Conservation (phyloP, 2,113 vertebrate genomes). For the Aspiorhynchus laticeps region DNA sequence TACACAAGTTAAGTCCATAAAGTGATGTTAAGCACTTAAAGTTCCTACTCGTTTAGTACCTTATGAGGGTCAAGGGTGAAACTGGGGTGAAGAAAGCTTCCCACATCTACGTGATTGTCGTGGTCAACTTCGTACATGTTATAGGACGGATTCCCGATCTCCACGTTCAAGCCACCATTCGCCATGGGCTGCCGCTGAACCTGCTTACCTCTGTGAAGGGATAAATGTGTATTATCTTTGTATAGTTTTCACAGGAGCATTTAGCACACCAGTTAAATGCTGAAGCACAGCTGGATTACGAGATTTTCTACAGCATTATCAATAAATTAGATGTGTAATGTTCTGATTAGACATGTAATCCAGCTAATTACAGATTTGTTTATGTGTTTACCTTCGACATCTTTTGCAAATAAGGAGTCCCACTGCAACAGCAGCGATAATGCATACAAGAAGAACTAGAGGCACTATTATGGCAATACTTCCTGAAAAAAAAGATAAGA, state of each 20-base stretch:
- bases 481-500: slow-evolving; percentile 66
- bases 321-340: background rate
- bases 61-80: slow-evolving; percentile 94
- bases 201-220: slow-evolving; percentile 84
- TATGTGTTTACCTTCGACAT: slow-evolving; percentile 77
- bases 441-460: slow-evolving; percentile 82
- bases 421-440: slow-evolving; percentile 83
- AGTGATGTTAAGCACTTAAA: background rate
- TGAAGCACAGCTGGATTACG: background rate
- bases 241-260: background rate
- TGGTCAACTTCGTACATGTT: slow-evolving; percentile 99
- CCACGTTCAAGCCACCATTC: slow-evolving; percentile 95
- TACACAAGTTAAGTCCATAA: background rate
- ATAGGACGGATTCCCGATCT: slow-evolving; percentile 98
- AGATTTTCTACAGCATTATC: background rate
- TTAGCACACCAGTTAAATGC: background rate
- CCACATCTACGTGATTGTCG: slow-evolving; percentile 86
- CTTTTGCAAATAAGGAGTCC: slow-evolving; percentile 86
- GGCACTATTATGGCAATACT: slow-evolving; percentile 89
- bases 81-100: slow-evolving; percentile 88
- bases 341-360: slow-evolving; percentile 14
- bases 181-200: slow-evolving; percentile 95
- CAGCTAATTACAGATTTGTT: background rate
- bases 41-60: slow-evolving; percentile 69
- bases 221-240: background rate